Base-by-base conservation (phyloP, 2,113 vertebrate species). In the Oncorhynchus tshawytscha region DNA sequence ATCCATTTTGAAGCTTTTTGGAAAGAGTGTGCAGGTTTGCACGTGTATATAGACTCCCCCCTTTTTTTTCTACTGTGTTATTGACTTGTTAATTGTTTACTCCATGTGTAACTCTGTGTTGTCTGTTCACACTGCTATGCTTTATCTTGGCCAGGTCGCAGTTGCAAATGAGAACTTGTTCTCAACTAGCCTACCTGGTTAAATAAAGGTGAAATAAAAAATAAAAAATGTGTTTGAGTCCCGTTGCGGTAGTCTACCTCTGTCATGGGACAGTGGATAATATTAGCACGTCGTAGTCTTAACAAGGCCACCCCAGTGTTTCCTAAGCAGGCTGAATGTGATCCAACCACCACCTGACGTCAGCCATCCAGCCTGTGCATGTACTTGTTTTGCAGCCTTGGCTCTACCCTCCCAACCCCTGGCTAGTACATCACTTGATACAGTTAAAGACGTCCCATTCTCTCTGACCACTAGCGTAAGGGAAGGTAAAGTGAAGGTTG, bases 21-120 rank as follows among this genome's bases (percentile, higher is more conserved):
- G 8, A 18, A 51, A 16, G 15, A 51, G 48, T 11, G 59, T 79
- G 60, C 82, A 78, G 71, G 34, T 76, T 1, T 74, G 31, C 82
- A 39, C 77, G 51, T 87, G n/a, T 62, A 16, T n/a, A n/a, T n/a
- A n/a, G n/a, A n/a, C n/a, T n/a, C n/a, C n/a, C n/a, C n/a, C n/a
- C n/a, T n/a, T n/a, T n/a, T n/a, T n/a, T n/a, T n/a, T n/a, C n/a
- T n/a, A n/a, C n/a, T n/a, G n/a, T n/a, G n/a, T n/a, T n/a, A n/a
- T n/a, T n/a, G n/a, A n/a, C n/a, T n/a, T n/a, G n/a, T n/a, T n/a
- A n/a, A n/a, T n/a, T n/a, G n/a, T n/a, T n/a, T n/a, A n/a, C n/a
- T n/a, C n/a, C n/a, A n/a, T n/a, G n/a, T n/a, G n/a, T n/a, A n/a
- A n/a, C n/a, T n/a, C n/a, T n/a, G n/a, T n/a, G n/a, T n/a, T n/a